Evolutionary conservation across 1,140 invertebrate species (phyloP), one percentile per base, ranked within the genome.

Genomic region (Stenopsyche tienmushanensis): DNA sequence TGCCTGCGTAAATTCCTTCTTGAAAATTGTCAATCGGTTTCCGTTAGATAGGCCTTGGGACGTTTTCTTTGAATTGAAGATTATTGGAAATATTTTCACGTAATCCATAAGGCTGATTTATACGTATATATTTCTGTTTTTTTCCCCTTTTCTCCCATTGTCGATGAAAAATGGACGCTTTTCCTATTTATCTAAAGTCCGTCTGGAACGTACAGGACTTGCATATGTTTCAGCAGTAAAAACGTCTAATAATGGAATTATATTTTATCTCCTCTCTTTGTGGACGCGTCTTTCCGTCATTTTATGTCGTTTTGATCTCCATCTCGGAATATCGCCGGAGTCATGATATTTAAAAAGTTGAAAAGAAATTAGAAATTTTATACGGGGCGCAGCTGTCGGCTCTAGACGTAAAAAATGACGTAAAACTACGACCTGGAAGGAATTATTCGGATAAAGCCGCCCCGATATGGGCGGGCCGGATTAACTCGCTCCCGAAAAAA

Each of bases 31-130:
- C 49, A 25, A 52, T 52, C 49, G 29, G n/a, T n/a, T n/a, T n/a
- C n/a, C n/a, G n/a, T n/a, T 39, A 24, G 34, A 20, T 59, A 10
- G 15, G 23, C 17, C 23, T 21, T 25, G 20, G 41, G 26, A n/a
- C 25, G 34, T 64, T 54, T 25, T 25, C 15, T 45, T 20, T 39
- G 49, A 45, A 64, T 44, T 53, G 50, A 54, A 25, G 49, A 64
- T 64, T 53, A 41, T 64, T 55, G 50, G 50, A 23, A 64, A 64
- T 18, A 39, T 64, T 39, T 64, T 64, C 62, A 64, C 62, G 62
- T 64, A 54, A n/a, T 49, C 44, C 50, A 45, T 45, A 25, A 44
- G 23, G 29, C 54, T 54, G 50, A 64, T 64, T 64, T 64, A 54
- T 64, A 39, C 13, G 29, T 34, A n/a, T n/a, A n/a, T n/a, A 34